phyloP scores from a whole-genome alignment of 2,888 invertebrate genomes.

The Dolichopus griseipennis region DNA sequence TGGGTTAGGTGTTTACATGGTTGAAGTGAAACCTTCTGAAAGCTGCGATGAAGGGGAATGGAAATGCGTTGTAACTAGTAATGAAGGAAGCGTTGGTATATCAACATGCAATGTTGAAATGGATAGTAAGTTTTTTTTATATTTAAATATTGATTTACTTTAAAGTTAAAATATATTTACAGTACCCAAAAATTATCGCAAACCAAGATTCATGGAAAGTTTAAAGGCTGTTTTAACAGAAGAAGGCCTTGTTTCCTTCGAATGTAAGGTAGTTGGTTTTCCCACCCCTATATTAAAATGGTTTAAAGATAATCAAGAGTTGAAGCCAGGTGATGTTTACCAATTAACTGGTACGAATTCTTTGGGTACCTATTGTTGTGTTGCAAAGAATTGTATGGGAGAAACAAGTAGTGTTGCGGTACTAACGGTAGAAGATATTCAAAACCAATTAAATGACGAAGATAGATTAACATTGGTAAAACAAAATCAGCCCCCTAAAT shows the following conservation, averaged over 20 bases:
- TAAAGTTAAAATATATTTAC: conserved; percentile 29
- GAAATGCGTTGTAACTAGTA: conserved; percentile 78
- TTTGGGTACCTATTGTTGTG: conserved; percentile 79
- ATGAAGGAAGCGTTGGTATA: conserved; percentile 65
- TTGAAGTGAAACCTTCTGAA: conserved; percentile 66
- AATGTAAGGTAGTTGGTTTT: conserved; percentile 87
- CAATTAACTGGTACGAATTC: conserved; percentile 86
- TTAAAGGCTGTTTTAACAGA: conserved; percentile 82
- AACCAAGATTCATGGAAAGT: conserved; percentile 83
- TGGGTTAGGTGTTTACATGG: conserved; percentile 70
- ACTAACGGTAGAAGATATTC: conserved; percentile 81
- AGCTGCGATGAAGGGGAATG: conserved; percentile 80
- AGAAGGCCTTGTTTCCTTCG: conserved; percentile 85
- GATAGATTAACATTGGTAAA: conserved; percentile 56
- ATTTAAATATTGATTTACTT: conserved; percentile 9
- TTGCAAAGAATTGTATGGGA: conserved; percentile 85
- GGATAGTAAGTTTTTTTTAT: conserved; percentile 54
- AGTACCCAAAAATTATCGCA: conserved; percentile 85
- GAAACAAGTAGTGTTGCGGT: conserved; percentile 79
- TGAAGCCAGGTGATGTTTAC: conserved; percentile 87
- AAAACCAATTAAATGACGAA: conserved; percentile 79
- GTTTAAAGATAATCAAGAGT: conserved; percentile 88
- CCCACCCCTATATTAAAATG: conserved; percentile 79
- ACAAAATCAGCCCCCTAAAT: conserved; percentile 75
- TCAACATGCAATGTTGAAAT: conserved; percentile 65